These are phyloP conservation scores for Helicoverpa zea DNA, from an alignment of 1,140 invertebrate species.

Conservation along the genomic window DNA sequence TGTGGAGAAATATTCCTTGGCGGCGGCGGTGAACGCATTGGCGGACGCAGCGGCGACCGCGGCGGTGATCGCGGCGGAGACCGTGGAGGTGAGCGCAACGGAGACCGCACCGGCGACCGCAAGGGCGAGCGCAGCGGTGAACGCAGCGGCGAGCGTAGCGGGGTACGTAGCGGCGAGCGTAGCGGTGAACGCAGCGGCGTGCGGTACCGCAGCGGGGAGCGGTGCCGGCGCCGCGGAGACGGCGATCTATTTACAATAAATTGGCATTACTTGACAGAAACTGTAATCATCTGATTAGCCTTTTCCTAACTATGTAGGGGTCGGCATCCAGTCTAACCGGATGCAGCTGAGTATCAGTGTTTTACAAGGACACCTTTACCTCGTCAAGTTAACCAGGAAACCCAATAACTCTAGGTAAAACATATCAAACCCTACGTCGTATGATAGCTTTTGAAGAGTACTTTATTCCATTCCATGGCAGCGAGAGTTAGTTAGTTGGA, in stretches of 20 bases:
- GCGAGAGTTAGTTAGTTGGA: too few relatives aligned
- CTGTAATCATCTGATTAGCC: too few relatives aligned
- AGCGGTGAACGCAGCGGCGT: conserved; percentile 70
- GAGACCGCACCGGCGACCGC: conserved; percentile 59
- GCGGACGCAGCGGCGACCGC: conserved; percentile 52
- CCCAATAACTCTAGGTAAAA: not conserved
- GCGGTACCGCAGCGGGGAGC: conserved; percentile 51
- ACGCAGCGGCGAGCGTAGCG: conserved; percentile 59
- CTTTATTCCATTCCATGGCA: too few relatives aligned
- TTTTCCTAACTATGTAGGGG: too few relatives aligned
- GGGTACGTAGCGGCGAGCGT: conserved; percentile 58
- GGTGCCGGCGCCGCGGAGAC: conserved; percentile 67
- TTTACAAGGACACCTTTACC: too few relatives aligned
- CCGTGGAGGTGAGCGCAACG: conserved; percentile 61
- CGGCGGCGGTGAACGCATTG: conserved; percentile 44
- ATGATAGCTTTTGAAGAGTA: too few relatives aligned
- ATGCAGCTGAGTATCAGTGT: too few relatives aligned
- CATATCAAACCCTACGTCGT: not conserved
- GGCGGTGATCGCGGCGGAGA: conserved; percentile 56
- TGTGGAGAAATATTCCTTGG: conserved; percentile 63
- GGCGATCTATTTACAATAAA: conserved; percentile 66
- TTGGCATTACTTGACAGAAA: not conserved
- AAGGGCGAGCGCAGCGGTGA: conserved; percentile 55
- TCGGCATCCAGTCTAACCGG: too few relatives aligned
- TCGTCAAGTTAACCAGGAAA: not conserved